Conservation (phyloP, 2,888 invertebrate species). For the Polydrusus cervinus region DNA sequence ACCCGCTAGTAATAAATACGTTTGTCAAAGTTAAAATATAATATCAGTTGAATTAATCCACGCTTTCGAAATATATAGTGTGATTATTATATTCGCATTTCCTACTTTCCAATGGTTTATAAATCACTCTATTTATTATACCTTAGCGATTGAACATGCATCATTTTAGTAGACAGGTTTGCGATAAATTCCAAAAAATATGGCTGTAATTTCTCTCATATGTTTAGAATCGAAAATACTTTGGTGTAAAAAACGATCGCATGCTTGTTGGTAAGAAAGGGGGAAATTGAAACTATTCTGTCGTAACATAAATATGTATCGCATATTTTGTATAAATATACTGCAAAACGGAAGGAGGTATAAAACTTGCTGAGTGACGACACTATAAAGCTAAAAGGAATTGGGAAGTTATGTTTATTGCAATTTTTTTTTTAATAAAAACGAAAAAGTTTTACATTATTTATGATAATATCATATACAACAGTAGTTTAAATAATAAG, state of each 20-base stretch:
- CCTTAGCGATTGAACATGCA: constrained; percentile 40
- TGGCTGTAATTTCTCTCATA: constrained; percentile 32
- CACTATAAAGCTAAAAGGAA: no score
- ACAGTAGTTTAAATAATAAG: no score
- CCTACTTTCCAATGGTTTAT: constrained; percentile 31
- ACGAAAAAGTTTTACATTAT: no score
- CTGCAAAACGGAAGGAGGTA: no score
- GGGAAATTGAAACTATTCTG: no score
- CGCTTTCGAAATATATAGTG: constrained; percentile 7
- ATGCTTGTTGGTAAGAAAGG: not conserved
- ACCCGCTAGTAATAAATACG: not conserved
- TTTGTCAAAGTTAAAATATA: not conserved
- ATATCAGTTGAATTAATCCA: not conserved
- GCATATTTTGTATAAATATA: no score
- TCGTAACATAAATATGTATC: no score
- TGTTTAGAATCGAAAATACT: constrained; percentile 12
- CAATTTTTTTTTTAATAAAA: no score
- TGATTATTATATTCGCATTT: constrained; percentile 34
- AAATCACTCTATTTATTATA: constrained; percentile 42
- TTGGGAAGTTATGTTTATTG: no score
- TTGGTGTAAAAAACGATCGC: constrained; percentile 4
- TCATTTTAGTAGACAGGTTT: constrained; percentile 38
- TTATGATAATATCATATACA: no score
- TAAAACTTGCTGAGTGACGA: no score
- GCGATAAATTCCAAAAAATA: constrained; percentile 42